These are phyloP conservation scores for Leptinotarsa undecemlineata DNA, from an alignment of 1,140 invertebrate species.

Conservation along the genomic window DNA sequence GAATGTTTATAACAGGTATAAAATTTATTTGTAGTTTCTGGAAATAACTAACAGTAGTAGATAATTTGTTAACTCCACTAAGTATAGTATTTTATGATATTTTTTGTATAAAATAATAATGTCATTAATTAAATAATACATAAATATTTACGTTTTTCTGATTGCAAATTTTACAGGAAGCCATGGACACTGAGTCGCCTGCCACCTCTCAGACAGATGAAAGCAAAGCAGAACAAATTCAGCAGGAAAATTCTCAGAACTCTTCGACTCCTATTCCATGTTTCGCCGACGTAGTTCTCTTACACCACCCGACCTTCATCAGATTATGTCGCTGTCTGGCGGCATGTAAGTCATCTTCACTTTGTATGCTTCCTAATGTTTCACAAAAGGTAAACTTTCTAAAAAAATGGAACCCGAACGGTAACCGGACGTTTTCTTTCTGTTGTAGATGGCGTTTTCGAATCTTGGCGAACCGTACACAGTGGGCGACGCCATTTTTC, in stretches of 20 bases:
- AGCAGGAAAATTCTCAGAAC: constrained; percentile 52
- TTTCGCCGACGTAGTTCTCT: constrained; percentile 75
- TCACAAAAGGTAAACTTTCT: constrained; percentile 43
- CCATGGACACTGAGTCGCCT: constrained; percentile 49
- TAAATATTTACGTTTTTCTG: not conserved
- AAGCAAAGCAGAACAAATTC: constrained; percentile 73
- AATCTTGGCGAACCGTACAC: constrained; percentile 67
- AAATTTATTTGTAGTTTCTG: too few relatives aligned
- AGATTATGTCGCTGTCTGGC: constrained; percentile 76
- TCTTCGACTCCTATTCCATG: constrained; percentile 62
- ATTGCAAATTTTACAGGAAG: constrained; percentile 36
- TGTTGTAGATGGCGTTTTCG: constrained; percentile 45
- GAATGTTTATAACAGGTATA: too few relatives aligned
- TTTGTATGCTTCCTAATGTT: constrained; percentile 61
- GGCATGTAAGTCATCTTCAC: constrained; percentile 69
- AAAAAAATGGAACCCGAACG: constrained; percentile 8
- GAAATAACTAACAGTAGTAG: too few relatives aligned
- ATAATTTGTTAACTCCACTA: too few relatives aligned
- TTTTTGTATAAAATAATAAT: too few relatives aligned
- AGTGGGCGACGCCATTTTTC: constrained; percentile 82
- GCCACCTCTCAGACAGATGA: constrained; percentile 73
- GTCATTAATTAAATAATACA: too few relatives aligned
- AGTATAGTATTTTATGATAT: too few relatives aligned
- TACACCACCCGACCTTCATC: constrained; percentile 79
- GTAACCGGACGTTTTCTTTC: constrained; percentile 14